phyloP scores from a whole-genome alignment of 2,888 invertebrate species.

The Tenthredo livida region DNA sequence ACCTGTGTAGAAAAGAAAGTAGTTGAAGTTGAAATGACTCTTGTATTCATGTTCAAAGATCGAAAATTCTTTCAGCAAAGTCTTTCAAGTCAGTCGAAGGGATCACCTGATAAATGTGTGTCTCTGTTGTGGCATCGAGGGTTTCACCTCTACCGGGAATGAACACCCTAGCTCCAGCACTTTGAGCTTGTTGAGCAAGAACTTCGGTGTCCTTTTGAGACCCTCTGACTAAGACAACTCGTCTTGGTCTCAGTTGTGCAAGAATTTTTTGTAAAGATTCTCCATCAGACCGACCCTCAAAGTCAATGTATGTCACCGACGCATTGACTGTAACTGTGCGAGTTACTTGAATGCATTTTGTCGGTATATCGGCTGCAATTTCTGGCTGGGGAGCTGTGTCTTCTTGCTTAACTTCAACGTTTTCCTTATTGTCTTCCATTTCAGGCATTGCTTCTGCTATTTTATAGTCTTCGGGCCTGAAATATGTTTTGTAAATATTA shows the following conservation, averaged over 20 bases:
- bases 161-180: conserved; percentile 88
- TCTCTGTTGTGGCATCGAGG: conserved; percentile 98
- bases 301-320: conserved; percentile 95
- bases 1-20: conserved; percentile 81
- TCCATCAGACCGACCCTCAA: conserved; percentile 96
- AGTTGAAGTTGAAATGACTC: conserved; percentile 19
- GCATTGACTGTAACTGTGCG: conserved; percentile 90
- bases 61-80: conserved; percentile 23
- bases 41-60: not conserved
- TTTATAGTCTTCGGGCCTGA: conserved; percentile 93
- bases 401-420: conserved; percentile 83
- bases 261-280: conserved; percentile 88
- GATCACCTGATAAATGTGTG: conserved; percentile 96
- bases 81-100: not conserved
- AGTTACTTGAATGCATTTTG: conserved; percentile 90
- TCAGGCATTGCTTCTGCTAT: conserved; percentile 87
- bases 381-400: conserved; percentile 79
- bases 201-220: conserved; percentile 84
- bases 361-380: conserved; percentile 88
- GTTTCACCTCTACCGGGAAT: conserved; percentile 90
- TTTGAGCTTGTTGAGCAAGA: conserved; percentile 85
- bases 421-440: conserved; percentile 85
- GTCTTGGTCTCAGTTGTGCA: conserved; percentile 83
- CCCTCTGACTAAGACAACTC: conserved; percentile 88
- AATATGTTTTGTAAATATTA: conserved; percentile 11